Evolutionary conservation across 1,140 invertebrate species (phyloP).

Genomic region (Heliconius congener): DNA sequence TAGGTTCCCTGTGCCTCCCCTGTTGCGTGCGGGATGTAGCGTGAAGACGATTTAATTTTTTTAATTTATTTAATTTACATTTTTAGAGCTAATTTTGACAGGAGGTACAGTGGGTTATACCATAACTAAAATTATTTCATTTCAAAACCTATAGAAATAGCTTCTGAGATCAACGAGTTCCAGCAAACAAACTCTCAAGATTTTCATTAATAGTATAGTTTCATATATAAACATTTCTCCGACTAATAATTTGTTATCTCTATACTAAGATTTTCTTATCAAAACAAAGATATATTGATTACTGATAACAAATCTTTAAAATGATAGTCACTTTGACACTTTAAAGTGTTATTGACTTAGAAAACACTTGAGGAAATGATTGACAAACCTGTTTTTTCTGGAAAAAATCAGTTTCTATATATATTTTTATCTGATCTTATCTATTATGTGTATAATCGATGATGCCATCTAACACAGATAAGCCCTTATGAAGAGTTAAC

Average conservation of each 20-base stretch:
- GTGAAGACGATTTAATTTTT: no score
- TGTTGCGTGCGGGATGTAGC: no score
- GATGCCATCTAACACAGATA: not conserved
- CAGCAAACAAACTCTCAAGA: not conserved
- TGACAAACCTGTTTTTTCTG: conserved; percentile 7
- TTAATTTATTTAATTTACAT: no score
- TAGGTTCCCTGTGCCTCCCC: no score
- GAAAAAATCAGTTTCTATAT: not conserved
- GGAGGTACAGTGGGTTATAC: no score
- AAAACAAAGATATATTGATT: not conserved
- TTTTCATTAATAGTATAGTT: not conserved
- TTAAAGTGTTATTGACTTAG: not conserved
- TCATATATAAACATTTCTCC: not conserved
- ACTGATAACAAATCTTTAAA: not conserved
- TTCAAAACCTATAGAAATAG: no score
- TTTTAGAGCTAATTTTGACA: no score
- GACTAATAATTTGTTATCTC: not conserved
- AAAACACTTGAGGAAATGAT: not conserved
- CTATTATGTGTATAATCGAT: not conserved
- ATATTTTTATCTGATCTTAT: not conserved
- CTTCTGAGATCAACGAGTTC: no score
- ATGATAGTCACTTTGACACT: not conserved
- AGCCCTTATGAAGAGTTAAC: not conserved
- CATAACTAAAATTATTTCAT: no score
- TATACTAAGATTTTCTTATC: not conserved